Evolutionary conservation across 2,888 invertebrate species (phyloP).

Genomic region (Melinaea marsaeus): DNA sequence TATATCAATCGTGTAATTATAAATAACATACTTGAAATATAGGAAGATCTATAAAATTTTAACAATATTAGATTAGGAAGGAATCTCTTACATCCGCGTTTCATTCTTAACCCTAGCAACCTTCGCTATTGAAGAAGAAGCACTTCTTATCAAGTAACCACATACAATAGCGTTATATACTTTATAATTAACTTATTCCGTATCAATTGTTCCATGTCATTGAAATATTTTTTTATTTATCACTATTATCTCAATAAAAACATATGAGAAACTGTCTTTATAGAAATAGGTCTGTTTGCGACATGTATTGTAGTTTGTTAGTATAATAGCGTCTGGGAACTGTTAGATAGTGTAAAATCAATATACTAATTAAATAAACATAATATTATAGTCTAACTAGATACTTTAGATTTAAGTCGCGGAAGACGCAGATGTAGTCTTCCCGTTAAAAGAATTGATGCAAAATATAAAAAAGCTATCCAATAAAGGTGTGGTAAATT

Average conservation of each 20-base stretch:
- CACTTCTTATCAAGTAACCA: constrained; percentile 2
- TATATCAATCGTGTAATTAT: no score
- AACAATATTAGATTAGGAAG: no score
- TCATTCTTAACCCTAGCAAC: constrained; percentile 1
- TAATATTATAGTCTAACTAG: no score
- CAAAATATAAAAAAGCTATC: no score
- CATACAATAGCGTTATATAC: constrained; percentile 16
- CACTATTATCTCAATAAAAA: constrained; percentile 23
- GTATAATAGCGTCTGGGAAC: constrained; percentile 34
- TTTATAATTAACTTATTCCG: constrained; percentile 21
- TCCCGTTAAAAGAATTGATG: no score
- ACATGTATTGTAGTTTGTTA: constrained; percentile 45
- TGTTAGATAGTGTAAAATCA: constrained; percentile 23
- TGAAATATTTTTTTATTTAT: constrained; percentile 26
- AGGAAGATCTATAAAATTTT: no score
- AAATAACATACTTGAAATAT: no score
- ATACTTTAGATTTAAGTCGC: no score
- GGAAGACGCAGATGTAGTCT: no score
- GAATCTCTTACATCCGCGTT: no score
- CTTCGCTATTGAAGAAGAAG: constrained; percentile 13
- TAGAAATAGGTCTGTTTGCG: constrained; percentile 42
- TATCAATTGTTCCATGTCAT: constrained; percentile 23
- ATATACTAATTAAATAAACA: no score
- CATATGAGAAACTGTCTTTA: constrained; percentile 24
- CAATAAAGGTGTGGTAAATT: background rate